Conservation (phyloP, 2,113 vertebrate species). For the Noctilio leporinus region DNA sequence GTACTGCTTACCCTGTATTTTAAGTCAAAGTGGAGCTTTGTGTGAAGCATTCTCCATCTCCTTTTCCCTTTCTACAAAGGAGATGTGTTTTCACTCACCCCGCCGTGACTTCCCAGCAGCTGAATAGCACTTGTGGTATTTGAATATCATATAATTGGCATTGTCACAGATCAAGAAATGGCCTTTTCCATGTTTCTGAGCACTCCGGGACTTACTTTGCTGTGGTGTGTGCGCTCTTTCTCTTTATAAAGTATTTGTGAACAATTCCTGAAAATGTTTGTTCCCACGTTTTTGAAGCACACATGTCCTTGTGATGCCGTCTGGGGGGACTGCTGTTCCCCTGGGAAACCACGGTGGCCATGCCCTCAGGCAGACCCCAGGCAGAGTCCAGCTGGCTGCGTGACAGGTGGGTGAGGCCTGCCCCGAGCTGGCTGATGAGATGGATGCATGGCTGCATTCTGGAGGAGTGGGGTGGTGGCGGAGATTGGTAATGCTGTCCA, state of each 20-base stretch:
- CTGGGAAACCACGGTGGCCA: background rate
- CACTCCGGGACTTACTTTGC: background rate
- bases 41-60: slow-evolving; percentile 70
- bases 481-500: background rate
- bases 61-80: slow-evolving; percentile 59
- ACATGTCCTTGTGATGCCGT: background rate
- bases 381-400: rapidly evolving
- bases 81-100: slow-evolving; percentile 76
- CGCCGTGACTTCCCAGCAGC: slow-evolving; percentile 70
- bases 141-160: slow-evolving; percentile 73
- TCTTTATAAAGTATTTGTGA: background rate
- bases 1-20: slow-evolving; percentile 72
- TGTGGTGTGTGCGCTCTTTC: background rate
- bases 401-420: rapidly evolving
- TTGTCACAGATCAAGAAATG: slow-evolving; percentile 72
- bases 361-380: background rate
- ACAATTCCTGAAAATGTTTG: slow-evolving; percentile 2
- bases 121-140: slow-evolving; percentile 74
- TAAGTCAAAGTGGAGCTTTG: slow-evolving; percentile 76
- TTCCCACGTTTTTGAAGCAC: background rate
- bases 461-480: background rate
- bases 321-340: background rate
- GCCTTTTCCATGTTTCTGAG: slow-evolving; percentile 66
- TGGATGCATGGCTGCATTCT: background rate
- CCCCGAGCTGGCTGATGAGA: rapidly evolving